Percentiles rank a stretch among this genome's conserved stretches.
Evolutionary conservation across 1,140 invertebrate species (phyloP).

Genomic region (Lepidurus packardi): DNA sequence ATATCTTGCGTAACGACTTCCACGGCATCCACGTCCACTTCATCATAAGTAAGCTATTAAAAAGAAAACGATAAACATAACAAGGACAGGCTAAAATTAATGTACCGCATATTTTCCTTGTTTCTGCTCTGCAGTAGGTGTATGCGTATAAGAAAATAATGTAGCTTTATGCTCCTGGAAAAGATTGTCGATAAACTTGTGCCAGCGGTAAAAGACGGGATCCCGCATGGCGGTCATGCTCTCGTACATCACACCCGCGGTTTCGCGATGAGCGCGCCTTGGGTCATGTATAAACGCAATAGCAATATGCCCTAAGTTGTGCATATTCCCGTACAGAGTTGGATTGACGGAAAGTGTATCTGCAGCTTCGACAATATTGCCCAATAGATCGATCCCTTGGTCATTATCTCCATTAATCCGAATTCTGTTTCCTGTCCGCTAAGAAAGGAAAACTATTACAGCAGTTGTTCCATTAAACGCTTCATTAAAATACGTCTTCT

Average conservation of each 20-base stretch:
- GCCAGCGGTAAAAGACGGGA: conserved; percentile 79
- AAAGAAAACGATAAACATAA: not conserved
- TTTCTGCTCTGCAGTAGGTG: conserved; percentile 48
- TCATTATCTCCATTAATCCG: conserved; percentile 52
- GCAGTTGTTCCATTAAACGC: not conserved
- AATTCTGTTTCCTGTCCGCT: conserved; percentile 52
- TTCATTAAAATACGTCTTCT: conserved; percentile 37
- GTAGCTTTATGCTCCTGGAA: conserved; percentile 70
- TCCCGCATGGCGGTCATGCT: conserved; percentile 70
- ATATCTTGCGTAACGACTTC: conserved; percentile 41
- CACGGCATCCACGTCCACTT: conserved; percentile 54
- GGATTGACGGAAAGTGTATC: conserved; percentile 62
- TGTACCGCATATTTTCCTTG: conserved; percentile 21
- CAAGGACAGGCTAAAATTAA: not conserved
- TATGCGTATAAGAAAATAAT: conserved; percentile 53
- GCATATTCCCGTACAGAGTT: conserved; percentile 62
- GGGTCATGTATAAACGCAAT: conserved; percentile 67
- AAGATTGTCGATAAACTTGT: conserved; percentile 69
- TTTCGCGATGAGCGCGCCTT: conserved; percentile 47
- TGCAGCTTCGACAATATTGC: conserved; percentile 68
- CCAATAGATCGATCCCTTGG: conserved; percentile 69
- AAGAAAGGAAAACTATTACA: conserved; percentile 31
- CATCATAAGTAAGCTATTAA: conserved; percentile 56
- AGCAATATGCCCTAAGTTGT: conserved; percentile 64
- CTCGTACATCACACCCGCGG: conserved; percentile 59